These are phyloP conservation scores for Dipodomys spectabilis DNA, from an alignment of 2,113 vertebrate species.

Conservation along the genomic window DNA sequence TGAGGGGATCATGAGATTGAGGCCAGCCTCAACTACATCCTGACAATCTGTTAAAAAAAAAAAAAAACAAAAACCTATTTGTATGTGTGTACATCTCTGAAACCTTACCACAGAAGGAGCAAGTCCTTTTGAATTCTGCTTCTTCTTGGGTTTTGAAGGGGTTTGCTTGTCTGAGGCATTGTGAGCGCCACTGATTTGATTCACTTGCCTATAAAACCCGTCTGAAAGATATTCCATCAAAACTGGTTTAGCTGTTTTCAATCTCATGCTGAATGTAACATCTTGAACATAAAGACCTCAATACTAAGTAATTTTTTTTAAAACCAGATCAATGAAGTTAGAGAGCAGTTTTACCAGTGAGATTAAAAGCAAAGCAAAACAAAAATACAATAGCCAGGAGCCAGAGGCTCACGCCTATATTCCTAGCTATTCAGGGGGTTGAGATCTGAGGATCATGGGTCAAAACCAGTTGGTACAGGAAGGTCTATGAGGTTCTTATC, in stretches of 20 bases:
- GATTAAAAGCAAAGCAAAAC: too few species aligned
- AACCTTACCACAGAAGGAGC: conserved; percentile 95
- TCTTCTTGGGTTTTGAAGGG: conserved; percentile 91
- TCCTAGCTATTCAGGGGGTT: too few species aligned
- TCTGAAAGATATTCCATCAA: conserved; percentile 88
- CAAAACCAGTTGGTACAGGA: too few species aligned
- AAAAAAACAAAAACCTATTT: neutral
- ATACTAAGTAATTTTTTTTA: conserved; percentile 25
- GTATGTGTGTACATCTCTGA: neutral
- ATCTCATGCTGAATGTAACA: conserved; percentile 17
- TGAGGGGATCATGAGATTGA: neutral
- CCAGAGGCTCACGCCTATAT: too few species aligned
- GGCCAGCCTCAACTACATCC: neutral
- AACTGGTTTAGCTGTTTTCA: conserved; percentile 20
- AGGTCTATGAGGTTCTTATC: too few species aligned
- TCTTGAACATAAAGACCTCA: neutral
- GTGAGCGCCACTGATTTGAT: conserved; percentile 97
- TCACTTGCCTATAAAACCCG: conserved; percentile 97
- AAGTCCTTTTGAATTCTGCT: conserved; percentile 90
- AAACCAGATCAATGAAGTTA: conserved; percentile 28
- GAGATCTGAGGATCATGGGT: too few species aligned
- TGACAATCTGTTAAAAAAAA: too few species aligned
- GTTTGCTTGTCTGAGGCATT: conserved; percentile 91
- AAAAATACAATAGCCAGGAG: too few species aligned
- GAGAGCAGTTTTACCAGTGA: neutral